Conservation (phyloP, 2,797 vertebrate species). For the Nyctalus aviator region DNA sequence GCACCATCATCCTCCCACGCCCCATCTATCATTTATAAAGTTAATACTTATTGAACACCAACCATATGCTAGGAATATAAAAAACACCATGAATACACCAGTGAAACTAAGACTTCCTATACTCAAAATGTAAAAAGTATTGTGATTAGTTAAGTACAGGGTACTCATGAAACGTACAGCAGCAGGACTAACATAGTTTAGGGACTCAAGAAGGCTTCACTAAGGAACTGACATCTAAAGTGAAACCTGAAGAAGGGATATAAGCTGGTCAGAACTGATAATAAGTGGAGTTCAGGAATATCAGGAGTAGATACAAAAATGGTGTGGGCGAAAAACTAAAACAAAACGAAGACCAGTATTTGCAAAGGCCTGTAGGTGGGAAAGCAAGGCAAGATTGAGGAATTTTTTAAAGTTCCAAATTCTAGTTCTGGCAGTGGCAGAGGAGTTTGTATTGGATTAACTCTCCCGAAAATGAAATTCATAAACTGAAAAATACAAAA, state of each 20-base stretch:
- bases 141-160: neutral
- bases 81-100: neutral
- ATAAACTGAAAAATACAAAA: conserved; percentile 18
- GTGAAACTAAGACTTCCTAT: conserved; percentile 27
- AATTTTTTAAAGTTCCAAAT: conserved; percentile 19
- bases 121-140: conserved; percentile 7
- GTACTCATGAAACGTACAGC: neutral
- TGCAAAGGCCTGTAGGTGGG: neutral
- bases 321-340: neutral
- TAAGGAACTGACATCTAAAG: conserved; percentile 50
- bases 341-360: neutral
- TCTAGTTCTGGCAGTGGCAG: neutral
- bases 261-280: conserved; percentile 43
- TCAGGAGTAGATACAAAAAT: neutral
- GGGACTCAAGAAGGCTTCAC: conserved; percentile 28
- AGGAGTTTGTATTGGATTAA: conserved; percentile 1
- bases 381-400: neutral
- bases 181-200: conserved; percentile 14
- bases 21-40: conserved; percentile 31
- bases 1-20: neutral
- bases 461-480: conserved; percentile 17
- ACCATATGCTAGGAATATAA: neutral
- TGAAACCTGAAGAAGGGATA: conserved; percentile 36
- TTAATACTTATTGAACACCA: conserved; percentile 55
- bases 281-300: neutral